Percentiles rank a stretch among this genome's conserved stretches.
Evolutionary conservation across 2,113 vertebrate species (phyloP).

Genomic region (Saguinus midas): DNA sequence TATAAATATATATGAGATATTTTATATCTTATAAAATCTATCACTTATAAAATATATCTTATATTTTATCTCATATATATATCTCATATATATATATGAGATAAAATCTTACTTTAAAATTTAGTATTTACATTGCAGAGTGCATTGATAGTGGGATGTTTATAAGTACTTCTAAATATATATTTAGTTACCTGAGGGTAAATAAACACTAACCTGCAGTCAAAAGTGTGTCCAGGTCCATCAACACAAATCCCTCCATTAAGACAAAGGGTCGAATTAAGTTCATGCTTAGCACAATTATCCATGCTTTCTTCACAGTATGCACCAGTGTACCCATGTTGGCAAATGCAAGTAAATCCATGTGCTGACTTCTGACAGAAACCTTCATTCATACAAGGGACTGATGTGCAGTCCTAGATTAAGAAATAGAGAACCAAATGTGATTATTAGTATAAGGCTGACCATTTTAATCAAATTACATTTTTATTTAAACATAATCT

Average conservation of each 20-base stretch:
- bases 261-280: conserved; percentile 54
- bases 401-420: conserved; percentile 84
- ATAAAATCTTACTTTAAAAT: background rate
- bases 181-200: background rate
- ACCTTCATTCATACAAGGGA: conserved; percentile 85
- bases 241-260: conserved; percentile 70
- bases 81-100: background rate
- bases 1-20: too few relatives aligned
- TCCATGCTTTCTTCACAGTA: conserved; percentile 86
- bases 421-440: conserved; percentile 19
- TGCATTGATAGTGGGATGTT: background rate
- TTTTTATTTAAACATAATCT: background rate
- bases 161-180: background rate
- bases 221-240: conserved; percentile 64
- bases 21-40: too few relatives aligned
- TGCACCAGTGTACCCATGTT: conserved; percentile 82
- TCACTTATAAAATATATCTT: too few relatives aligned
- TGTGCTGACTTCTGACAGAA: conserved; percentile 85
- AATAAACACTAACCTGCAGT: conserved; percentile 78
- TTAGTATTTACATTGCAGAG: background rate
- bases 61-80: too few relatives aligned
- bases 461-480: background rate
- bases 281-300: conserved; percentile 23
- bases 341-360: conserved; percentile 86
- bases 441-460: background rate